Base-by-base conservation (phyloP, 1,140 invertebrate genomes). In the Trichoplusia ni region DNA sequence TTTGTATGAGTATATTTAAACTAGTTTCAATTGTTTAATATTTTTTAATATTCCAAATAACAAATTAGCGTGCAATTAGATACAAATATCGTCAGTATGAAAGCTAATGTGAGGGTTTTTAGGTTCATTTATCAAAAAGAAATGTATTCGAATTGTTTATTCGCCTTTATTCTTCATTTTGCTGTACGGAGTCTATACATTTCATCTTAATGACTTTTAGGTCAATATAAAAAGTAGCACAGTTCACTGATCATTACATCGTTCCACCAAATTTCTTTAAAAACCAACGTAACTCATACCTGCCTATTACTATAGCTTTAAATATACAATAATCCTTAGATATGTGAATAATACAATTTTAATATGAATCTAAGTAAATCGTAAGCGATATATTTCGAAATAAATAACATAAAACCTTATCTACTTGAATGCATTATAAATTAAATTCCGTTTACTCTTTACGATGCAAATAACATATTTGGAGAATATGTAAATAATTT, bases 151-250 rank as follows among this genome's bases (percentile, higher is more conserved):
- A n/a, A n/a, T n/a, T n/a, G n/a, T n/a, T n/a, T n/a, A n/a, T n/a
- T n/a, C n/a, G n/a, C n/a, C n/a, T n/a, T n/a, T n/a, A n/a, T n/a
- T n/a, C n/a, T n/a, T n/a, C n/a, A n/a, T n/a, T n/a, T n/a, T n/a
- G n/a, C n/a, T n/a, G n/a, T n/a, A n/a, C n/a, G n/a, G 38, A 49
- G 23, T 3, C 23, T 7, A 9, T 27, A 27, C 18, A 16, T 5
- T 42, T 18, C 25, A 53, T 46, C 25, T 64, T 37, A 42, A 62
- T 53, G 51, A 46, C 29, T 40, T 69, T 65, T 68, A 51, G 27
- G 35, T 54, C 42, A 31, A 27, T n/a, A n/a, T 27, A 56, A 38
- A 54, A 40, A 38, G 35, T 16, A 16, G 33, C 33, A 14, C 19
- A 25, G 38, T 27, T 25, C 19, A 56, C 9, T 21, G 14, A 14